Evolutionary conservation across 2,113 vertebrate genomes (phyloP), one percentile per base, ranked within the genome.

Genomic region (Mionectes macconnelli): DNA sequence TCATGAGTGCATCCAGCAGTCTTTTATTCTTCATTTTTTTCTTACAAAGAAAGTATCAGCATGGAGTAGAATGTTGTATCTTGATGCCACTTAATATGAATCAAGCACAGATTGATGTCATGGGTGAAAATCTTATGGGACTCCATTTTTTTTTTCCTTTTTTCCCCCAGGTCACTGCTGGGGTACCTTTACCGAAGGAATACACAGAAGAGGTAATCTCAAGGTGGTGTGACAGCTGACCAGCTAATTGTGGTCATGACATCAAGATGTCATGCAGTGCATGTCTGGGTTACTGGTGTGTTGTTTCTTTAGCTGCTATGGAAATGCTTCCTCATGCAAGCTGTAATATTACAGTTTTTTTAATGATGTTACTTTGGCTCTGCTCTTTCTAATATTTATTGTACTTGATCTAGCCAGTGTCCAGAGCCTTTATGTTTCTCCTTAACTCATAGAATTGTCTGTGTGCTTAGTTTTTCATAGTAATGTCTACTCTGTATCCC

Each of bases 181-280:
- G 99, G 40, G 97, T 99, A 83, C 99, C 99, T 27, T 97, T 99
- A 76, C 99, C 99, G 4, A 99, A 98, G 95, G 99, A 99, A 92
- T 99, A 99, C 89, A 97, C 74, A 31, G 98, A 99, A 81, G 99
- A 99, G 99, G 99, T 99, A 98, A 98, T 64, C 59, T 74, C 40
- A 30, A 70, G 28, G 20, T 75, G 2, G 64, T 83, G 37, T 80
- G 47, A 47, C 28, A 79, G 16, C 50, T 45, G 28, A 15, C n/a
- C 60, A 59, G 28, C n/a, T 60, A 62, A 50, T 42, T 56, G 49
- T 14, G 22, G 66, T 74, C 55, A 12, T 77, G 56, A 30, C 40
- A 12, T 2, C 3, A 33, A 57, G 56, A 24, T 73, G 37, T 86
- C 80, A 25, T 56, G 52, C 68, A 47, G 12, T 28, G 27, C 63